These are phyloP conservation scores for Cervus canadensis DNA, from an alignment of 2,113 vertebrate genomes.

Conservation along the genomic window DNA sequence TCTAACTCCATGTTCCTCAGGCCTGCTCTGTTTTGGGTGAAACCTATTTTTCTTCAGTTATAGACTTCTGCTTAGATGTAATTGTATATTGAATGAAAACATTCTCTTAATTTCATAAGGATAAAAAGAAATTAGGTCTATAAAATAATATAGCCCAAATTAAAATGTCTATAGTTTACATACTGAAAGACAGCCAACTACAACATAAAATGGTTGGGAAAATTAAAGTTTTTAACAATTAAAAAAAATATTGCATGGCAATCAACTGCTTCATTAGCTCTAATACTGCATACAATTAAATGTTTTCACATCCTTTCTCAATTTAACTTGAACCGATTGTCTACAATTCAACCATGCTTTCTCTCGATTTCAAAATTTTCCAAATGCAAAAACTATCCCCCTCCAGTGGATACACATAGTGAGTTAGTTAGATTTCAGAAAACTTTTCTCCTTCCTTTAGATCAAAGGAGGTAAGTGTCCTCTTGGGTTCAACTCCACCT, in stretches of 20 bases:
- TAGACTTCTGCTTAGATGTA: slow-evolving; percentile 20
- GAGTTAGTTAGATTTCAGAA: slow-evolving; percentile 7
- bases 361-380: background rate
- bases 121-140: slow-evolving; percentile 23
- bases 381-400: background rate
- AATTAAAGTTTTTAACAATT: slow-evolving; percentile 47
- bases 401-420: background rate
- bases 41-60: background rate
- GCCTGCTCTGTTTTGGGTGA: too few relatives aligned
- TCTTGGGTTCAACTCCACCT: background rate
- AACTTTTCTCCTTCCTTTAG: background rate
- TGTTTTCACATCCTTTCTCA: slow-evolving; percentile 19
- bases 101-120: slow-evolving; percentile 28
- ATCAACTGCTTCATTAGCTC: slow-evolving; percentile 39
- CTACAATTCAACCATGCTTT: slow-evolving; percentile 21
- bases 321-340: slow-evolving; percentile 41
- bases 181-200: slow-evolving; percentile 20
- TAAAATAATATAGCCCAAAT: slow-evolving; percentile 32
- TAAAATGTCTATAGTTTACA: slow-evolving; percentile 50
- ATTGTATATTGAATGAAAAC: slow-evolving; percentile 34
- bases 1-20: too few relatives aligned
- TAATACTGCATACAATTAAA: background rate
- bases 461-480: background rate
- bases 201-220: slow-evolving; percentile 23
- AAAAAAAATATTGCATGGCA: background rate